Percentiles rank a stretch among this genome's conserved stretches.
Evolutionary conservation across 2,113 vertebrate species (phyloP).

Genomic region (Genyomyrus donnyi): DNA sequence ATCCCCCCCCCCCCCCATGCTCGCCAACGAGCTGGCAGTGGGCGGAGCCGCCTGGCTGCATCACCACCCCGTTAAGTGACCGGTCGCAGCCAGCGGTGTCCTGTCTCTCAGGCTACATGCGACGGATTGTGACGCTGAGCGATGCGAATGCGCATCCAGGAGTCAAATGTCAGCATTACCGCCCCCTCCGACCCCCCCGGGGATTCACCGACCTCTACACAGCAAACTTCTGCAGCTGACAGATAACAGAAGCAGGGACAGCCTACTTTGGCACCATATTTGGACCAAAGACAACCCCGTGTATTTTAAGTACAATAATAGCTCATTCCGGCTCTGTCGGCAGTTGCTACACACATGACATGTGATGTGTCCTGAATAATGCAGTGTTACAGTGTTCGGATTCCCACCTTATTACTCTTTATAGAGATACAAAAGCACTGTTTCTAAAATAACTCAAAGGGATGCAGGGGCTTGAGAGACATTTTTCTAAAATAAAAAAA

Average conservation of each 20-base stretch:
- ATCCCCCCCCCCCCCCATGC: too few species aligned
- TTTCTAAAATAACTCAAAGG: constrained; percentile 5
- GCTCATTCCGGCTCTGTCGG: background rate
- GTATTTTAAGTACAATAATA: background rate
- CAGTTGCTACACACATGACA: background rate
- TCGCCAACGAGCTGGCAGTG: background rate
- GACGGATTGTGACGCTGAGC: background rate
- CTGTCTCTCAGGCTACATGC: background rate
- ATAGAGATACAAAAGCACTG: background rate
- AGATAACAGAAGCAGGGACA: background rate
- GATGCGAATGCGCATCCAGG: background rate
- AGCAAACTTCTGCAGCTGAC: background rate
- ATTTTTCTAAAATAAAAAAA: background rate
- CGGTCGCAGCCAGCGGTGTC: background rate
- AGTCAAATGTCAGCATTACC: background rate
- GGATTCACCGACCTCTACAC: background rate
- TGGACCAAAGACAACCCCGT: background rate
- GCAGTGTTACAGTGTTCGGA: too few species aligned
- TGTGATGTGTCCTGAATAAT: background rate
- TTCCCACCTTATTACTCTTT: background rate
- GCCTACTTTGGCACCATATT: background rate
- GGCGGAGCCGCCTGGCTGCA: background rate
- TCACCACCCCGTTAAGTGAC: background rate
- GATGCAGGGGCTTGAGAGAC: background rate
- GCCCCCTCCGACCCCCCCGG: background rate